phyloP scores from a whole-genome alignment of 2,888 invertebrate genomes.

The Drosophila neotestacea region DNA sequence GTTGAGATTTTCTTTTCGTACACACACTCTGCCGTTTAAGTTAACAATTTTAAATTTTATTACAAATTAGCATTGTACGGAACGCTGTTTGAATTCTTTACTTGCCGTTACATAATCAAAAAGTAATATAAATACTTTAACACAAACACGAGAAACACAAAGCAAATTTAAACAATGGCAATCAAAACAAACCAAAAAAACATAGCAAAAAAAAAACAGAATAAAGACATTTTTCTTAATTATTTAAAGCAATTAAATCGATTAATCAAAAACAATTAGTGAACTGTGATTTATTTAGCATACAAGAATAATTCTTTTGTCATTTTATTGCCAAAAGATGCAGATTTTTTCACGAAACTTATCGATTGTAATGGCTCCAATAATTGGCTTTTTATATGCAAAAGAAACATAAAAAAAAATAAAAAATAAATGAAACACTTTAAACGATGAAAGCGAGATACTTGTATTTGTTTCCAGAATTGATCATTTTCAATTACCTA shows the following conservation, averaged over 20 bases:
- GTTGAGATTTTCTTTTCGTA: not conserved
- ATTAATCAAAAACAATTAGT: constrained; percentile 63
- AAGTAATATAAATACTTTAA: constrained; percentile 82
- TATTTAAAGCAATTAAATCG: constrained; percentile 52
- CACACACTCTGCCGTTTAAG: constrained; percentile 8
- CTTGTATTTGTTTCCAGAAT: constrained; percentile 71
- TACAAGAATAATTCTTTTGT: constrained; percentile 85
- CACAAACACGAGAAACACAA: constrained; percentile 39
- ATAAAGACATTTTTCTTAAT: constrained; percentile 41
- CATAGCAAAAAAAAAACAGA: constrained; percentile 39
- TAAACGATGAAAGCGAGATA: constrained; percentile 48
- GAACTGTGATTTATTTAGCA: constrained; percentile 78
- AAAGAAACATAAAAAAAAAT: constrained; percentile 34
- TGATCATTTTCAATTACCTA: constrained; percentile 73
- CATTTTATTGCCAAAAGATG: constrained; percentile 85
- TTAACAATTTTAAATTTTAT: constrained; percentile 6
- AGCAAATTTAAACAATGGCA: constrained; percentile 57
- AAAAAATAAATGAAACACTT: constrained; percentile 53
- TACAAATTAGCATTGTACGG: constrained; percentile 60
- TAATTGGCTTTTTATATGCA: constrained; percentile 83
- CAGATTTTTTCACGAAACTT: constrained; percentile 86
- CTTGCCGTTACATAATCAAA: constrained; percentile 83
- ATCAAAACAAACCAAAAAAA: constrained; percentile 60
- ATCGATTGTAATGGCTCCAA: constrained; percentile 86
- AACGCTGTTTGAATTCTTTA: constrained; percentile 66